phyloP scores from a whole-genome alignment of 2,797 vertebrate genomes.

The Betta splendens region DNA sequence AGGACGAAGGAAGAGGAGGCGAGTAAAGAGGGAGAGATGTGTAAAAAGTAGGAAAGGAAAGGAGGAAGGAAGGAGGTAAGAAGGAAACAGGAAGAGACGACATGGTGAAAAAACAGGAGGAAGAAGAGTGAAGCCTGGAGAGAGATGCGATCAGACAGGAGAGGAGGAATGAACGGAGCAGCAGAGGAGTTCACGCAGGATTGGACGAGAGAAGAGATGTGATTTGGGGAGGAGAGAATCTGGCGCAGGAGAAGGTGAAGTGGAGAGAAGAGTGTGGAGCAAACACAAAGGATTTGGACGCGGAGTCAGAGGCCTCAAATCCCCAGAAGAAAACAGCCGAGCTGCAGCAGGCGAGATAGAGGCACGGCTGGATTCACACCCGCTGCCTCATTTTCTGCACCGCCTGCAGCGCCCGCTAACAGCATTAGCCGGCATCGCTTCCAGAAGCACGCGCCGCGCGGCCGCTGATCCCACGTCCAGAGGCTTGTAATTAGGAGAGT shows the following conservation, averaged over 20 bases:
- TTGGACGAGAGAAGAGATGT: conserved; percentile 29
- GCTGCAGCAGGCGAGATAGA: conserved; percentile 69
- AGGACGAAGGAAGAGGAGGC: conserved; percentile 2
- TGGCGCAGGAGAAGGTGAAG: conserved; percentile 28
- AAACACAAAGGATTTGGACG: conserved; percentile 63
- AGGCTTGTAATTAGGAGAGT: conserved; percentile 62
- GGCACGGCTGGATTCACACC: conserved; percentile 46
- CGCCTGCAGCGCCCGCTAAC: conserved; percentile 28
- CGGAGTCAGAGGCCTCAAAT: conserved; percentile 59
- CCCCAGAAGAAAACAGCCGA: conserved; percentile 62
- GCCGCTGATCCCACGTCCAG: conserved; percentile 55
- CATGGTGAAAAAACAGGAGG: not conserved
- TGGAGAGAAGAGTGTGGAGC: conserved; percentile 25
- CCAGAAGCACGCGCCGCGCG: conserved; percentile 44
- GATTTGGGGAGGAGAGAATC: conserved; percentile 15
- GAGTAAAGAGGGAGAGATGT: not conserved
- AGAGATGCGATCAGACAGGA: conserved; percentile 21
- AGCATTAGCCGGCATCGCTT: conserved; percentile 24
- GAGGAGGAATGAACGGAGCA: not conserved
- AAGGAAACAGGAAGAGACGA: not conserved
- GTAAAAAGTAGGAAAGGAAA: not conserved
- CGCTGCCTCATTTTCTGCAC: conserved; percentile 42
- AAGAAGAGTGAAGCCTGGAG: not conserved
- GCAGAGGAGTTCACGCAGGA: conserved; percentile 30
- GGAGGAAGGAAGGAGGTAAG: not conserved